phyloP scores from a whole-genome alignment of 1,140 invertebrate genomes.

The Reticulitermes speratus region DNA sequence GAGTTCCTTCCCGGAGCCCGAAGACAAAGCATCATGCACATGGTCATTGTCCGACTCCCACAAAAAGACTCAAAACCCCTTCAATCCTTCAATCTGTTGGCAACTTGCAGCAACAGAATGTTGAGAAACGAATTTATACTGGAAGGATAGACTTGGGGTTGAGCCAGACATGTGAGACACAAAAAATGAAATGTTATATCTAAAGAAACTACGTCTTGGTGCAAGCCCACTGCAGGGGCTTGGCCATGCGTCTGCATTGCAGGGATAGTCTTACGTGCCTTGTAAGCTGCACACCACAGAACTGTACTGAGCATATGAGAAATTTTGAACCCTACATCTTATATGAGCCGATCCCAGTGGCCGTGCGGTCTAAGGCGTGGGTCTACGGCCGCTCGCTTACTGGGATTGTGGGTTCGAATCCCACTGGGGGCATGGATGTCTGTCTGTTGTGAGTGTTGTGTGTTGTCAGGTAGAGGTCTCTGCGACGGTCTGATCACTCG shows the following conservation, averaged over 20 bases:
- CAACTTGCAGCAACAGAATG: background rate
- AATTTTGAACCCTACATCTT: background rate
- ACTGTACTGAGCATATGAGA: background rate
- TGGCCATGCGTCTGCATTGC: background rate
- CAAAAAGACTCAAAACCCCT: background rate
- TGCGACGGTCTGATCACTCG: too few relatives aligned
- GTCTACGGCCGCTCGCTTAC: too few relatives aligned
- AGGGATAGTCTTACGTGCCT: background rate
- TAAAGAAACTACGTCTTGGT: background rate
- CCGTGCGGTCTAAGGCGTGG: too few relatives aligned
- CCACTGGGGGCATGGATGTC: too few relatives aligned
- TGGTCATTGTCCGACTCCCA: too few relatives aligned
- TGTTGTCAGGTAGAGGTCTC: too few relatives aligned
- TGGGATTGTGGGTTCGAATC: too few relatives aligned
- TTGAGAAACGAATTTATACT: background rate
- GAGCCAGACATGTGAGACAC: background rate
- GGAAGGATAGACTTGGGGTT: background rate
- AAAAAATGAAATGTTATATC: background rate
- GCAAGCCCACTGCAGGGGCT: background rate
- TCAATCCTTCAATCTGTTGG: background rate
- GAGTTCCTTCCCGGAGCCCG: too few relatives aligned
- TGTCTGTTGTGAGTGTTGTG: too few relatives aligned
- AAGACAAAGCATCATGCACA: too few relatives aligned
- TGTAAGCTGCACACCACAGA: background rate
- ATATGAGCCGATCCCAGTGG: too few relatives aligned